Evolutionary conservation across 1,140 invertebrate genomes (phyloP).

Genomic region (Magallana ariakensis): DNA sequence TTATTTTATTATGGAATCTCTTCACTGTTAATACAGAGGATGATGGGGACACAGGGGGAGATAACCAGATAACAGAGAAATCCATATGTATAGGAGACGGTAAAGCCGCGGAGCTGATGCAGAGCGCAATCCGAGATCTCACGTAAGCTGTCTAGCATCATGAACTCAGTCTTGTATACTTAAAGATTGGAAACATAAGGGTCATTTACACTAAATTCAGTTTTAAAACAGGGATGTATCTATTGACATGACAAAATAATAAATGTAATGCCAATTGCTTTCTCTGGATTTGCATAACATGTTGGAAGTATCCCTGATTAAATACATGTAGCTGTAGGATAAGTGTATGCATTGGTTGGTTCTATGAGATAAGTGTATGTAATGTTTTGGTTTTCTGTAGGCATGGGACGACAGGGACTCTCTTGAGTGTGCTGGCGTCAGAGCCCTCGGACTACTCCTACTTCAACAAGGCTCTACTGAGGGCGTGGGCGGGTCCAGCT

Average conservation of each 20-base stretch:
- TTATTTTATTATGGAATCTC: background rate
- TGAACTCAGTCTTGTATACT: no score
- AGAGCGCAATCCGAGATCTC: slow-evolving; percentile 70
- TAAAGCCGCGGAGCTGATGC: slow-evolving; percentile 71
- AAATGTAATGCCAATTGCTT: no score
- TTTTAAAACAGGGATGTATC: no score
- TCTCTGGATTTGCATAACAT: no score
- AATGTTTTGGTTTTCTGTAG: slow-evolving; percentile 57
- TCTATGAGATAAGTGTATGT: no score
- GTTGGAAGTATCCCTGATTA: no score
- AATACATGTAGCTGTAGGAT: no score
- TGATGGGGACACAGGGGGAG: slow-evolving; percentile 45
- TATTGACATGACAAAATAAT: no score
- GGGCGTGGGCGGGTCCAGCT: slow-evolving; percentile 87
- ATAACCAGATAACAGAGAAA: slow-evolving; percentile 43
- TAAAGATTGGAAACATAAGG: no score
- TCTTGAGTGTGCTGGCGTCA: slow-evolving; percentile 75
- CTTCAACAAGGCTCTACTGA: slow-evolving; percentile 82
- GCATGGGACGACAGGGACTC: slow-evolving; percentile 71
- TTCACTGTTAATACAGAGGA: slow-evolving; percentile 44
- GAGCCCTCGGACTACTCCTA: slow-evolving; percentile 86
- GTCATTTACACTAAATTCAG: no score
- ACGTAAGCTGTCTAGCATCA: slow-evolving; percentile 63
- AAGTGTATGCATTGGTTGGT: no score
- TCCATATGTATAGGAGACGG: slow-evolving; percentile 66